Conservation (phyloP, 2,797 vertebrate genomes). For the Catostomus latipinnis region DNA sequence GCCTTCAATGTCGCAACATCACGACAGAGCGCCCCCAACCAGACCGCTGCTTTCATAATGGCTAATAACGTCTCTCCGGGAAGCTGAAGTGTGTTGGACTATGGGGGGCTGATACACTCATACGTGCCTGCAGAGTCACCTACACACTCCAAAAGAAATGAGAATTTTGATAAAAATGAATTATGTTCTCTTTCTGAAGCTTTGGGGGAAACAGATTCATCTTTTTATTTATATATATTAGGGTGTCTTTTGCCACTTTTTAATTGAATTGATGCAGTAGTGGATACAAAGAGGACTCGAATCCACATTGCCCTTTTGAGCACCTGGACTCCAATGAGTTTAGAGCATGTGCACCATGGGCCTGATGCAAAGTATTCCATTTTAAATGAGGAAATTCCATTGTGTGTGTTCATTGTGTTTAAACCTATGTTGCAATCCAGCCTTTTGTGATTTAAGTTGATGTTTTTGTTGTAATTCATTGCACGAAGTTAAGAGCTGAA, state of each 20-base stretch:
- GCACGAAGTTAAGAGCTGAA: too few species aligned
- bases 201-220: constrained; percentile 10
- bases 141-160: not conserved
- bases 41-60: constrained; percentile 45
- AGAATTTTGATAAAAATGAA: constrained; percentile 8
- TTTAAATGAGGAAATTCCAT: constrained; percentile 40
- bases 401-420: not conserved
- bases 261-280: not conserved
- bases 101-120: constrained; percentile 7
- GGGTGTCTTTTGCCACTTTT: not conserved
- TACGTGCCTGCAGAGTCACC: not conserved
- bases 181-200: constrained; percentile 9
- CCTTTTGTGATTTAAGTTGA: too few species aligned
- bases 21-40: constrained; percentile 27
- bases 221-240: constrained; percentile 6
- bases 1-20: constrained; percentile 42
- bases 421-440: too few species aligned
- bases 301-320: not conserved
- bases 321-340: not conserved
- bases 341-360: not conserved
- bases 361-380: constrained; percentile 44
- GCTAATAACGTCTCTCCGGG: constrained; percentile 47
- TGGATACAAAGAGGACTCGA: constrained; percentile 52
- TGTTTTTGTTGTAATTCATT: too few species aligned
- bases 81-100: constrained; percentile 32